Percentiles rank a stretch among this genome's conserved stretches.
Conservation (phyloP, 2,888 invertebrate genomes). For the Hypselothyrea guttata region DNA sequence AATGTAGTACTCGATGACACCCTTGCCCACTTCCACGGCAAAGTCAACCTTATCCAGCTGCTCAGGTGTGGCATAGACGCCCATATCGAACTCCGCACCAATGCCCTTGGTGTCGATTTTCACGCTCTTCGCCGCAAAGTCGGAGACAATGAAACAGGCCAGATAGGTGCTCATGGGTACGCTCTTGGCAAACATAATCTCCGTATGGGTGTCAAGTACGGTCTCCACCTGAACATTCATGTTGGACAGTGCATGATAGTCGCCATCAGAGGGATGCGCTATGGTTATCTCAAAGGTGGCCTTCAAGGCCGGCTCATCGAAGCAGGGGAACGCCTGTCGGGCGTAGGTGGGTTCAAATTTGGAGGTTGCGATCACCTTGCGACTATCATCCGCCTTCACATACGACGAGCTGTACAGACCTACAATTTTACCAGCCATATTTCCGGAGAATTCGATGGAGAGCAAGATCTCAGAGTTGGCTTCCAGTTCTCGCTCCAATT, state of each 20-base stretch:
- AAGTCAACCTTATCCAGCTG: slow-evolving; percentile 90
- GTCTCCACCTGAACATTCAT: slow-evolving; percentile 85
- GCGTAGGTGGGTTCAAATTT: slow-evolving; percentile 98
- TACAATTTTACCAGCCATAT: slow-evolving; percentile 87
- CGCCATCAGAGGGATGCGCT: slow-evolving; percentile 86
- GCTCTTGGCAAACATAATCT: slow-evolving; percentile 90
- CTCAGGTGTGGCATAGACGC: slow-evolving; percentile 89
- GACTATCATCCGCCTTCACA: slow-evolving; percentile 79
- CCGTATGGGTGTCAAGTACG: slow-evolving; percentile 83
- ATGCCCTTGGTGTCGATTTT: slow-evolving; percentile 84
- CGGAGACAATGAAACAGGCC: slow-evolving; percentile 95
- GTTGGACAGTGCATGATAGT: slow-evolving; percentile 91
- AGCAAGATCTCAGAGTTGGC: slow-evolving; percentile 37
- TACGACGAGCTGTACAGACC: slow-evolving; percentile 90
- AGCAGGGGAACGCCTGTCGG: slow-evolving; percentile 96
- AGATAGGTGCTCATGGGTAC: slow-evolving; percentile 97
- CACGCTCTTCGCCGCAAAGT: slow-evolving; percentile 86
- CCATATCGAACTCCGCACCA: slow-evolving; percentile 86
- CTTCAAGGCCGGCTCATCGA: slow-evolving; percentile 96
- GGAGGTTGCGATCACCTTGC: slow-evolving; percentile 89
- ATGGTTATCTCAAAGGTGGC: slow-evolving; percentile 91
- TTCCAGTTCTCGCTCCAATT: slow-evolving; percentile 59
- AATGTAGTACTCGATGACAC: slow-evolving; percentile 91
- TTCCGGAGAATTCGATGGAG: slow-evolving; percentile 84
- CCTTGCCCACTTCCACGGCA: slow-evolving; percentile 88